Base-by-base conservation (phyloP, 2,888 invertebrate species). In the Pachydiplax longipennis region DNA sequence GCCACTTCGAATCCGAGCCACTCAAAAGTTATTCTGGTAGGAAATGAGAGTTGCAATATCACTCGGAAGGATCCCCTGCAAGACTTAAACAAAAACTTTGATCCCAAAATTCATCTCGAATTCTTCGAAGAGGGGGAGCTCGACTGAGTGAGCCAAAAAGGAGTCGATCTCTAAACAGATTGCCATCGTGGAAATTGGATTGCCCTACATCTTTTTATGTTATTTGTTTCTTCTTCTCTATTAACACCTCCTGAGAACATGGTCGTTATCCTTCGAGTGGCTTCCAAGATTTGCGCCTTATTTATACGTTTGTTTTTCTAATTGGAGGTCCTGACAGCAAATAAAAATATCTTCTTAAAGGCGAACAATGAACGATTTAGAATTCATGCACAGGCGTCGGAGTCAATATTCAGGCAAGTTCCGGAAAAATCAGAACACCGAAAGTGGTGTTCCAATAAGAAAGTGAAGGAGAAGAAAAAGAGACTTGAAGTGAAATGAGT, bases 51-150 rank as follows among this genome's bases (percentile, higher is more conserved):
- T n/a, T 65, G 37, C 61, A 40, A 87, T 87, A 61, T 65, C 61
- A 35, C n/a, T 58, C 61, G 22, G 15, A 8, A 25, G 35, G 83
- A 31, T 37, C 37, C 81, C 81, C 22, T 44, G 37, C 61, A 65
- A n/a, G 87, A 37, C 61, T 87, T 87, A 87, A 87, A 87, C 87
- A 87, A 87, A 87, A 87, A 87, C 87, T 37, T 48, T 81, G 22
- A 81, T 81, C 40, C 81, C 61, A 6, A n/a, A 87, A 87, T 61
- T 87, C 87, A 87, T 87, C 61, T 87, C 65, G 61, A 35, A 61
- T 87, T 65, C 65, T 37, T 87, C 22, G 18, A 87, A 87, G 87
- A 61, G 61, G 87, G 65, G n/a, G 61, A 6, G 35, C n/a, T 15
- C 58, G 58, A 53, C 35, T 31, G 83, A 61, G 87, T 53, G 53